A percentile compares a stretch with the other conserved stretches of the same genome.
Conservation (phyloP, 2,888 invertebrate species). For the Sminthurinus aureus region DNA sequence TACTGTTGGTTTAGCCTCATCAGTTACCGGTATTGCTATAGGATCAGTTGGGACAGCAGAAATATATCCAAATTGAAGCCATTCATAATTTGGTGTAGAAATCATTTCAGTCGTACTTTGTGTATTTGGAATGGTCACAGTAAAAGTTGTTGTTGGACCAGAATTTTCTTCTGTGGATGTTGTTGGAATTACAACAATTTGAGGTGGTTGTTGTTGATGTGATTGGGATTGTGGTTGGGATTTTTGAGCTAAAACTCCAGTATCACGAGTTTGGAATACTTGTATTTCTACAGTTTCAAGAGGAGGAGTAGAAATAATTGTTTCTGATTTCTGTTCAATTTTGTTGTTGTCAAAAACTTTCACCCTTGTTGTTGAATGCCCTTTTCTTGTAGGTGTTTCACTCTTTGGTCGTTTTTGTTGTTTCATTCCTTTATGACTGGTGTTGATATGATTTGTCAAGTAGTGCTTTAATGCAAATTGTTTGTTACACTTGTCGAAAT, state of each 20-base stretch:
- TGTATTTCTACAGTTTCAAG: not conserved
- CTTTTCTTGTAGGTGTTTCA: not conserved
- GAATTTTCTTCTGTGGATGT: no score
- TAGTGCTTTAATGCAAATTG: not conserved
- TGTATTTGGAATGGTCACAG: no score
- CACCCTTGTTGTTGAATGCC: not conserved
- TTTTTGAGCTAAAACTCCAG: not conserved
- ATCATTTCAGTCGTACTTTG: not conserved
- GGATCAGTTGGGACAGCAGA: not conserved
- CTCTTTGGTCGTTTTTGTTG: not conserved
- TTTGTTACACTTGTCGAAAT: not conserved
- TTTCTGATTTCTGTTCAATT: not conserved
- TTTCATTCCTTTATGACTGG: slow-evolving; percentile 5
- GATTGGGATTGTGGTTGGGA: not conserved
- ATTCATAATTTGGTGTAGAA: not conserved
- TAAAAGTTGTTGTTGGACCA: no score
- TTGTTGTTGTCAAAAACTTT: no score
- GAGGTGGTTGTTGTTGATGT: not conserved
- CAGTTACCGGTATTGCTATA: not conserved
- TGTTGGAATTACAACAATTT: not conserved
- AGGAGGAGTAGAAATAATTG: not conserved
- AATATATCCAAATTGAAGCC: slow-evolving; percentile 3
- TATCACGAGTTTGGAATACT: not conserved
- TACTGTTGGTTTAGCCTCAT: not conserved
- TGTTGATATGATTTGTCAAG: slow-evolving; percentile 4